Base-by-base conservation (phyloP, 2,888 invertebrate genomes). In the Glyphotaelius pellucidus region DNA sequence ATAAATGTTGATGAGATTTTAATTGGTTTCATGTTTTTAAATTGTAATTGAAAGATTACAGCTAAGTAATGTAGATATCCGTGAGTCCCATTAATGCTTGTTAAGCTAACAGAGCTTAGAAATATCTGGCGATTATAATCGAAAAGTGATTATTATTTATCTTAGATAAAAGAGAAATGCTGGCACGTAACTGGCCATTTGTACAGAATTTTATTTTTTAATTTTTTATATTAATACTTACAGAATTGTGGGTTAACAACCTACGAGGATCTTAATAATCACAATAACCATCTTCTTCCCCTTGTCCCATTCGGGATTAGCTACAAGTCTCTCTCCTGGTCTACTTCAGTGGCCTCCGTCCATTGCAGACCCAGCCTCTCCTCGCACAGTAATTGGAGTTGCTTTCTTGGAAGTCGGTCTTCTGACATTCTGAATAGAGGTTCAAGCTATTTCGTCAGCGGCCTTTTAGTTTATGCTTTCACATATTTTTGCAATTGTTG, bases 121-220 rank as follows among this genome's bases (percentile, higher is more conserved):
- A 35, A 83, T 35, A 83, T 35, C 25, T 83, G 9, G 25, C 25
- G 35, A 83, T 83, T n/a, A 83, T 35, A 35, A 83, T 83, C 15
- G 3, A 25, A 42, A 35, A 19, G 25, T 83, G 83, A 83, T 38
- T 32, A 35, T 67, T 67, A 3, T 52, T 67, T 67, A 67, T 67
- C n/a, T 25, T 19, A n/a, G 67, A 67, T 83, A 52, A 35, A 25
- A 83, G 25, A 83, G 35, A 83, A 83, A 32, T 83, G 9, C 11
- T 86, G 47, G 42, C 35, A 86, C 42, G 30, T 47, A 38, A 42
- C 47, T 86, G 38, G n/a, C 86, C 30, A 42, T 42, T 47, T 86
- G 30, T 1, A 25, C 47, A 47, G 14, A 12, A 86, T 47, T 47
- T 47, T 14, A 47, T 35, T 35, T 3, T 84, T 38, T 25, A 14